Percentiles rank a stretch among this genome's conserved stretches.
These are phyloP conservation scores for Montipora capitata DNA, from an alignment of 92 coral and sea anemone genomes.

Conservation along the genomic window DNA sequence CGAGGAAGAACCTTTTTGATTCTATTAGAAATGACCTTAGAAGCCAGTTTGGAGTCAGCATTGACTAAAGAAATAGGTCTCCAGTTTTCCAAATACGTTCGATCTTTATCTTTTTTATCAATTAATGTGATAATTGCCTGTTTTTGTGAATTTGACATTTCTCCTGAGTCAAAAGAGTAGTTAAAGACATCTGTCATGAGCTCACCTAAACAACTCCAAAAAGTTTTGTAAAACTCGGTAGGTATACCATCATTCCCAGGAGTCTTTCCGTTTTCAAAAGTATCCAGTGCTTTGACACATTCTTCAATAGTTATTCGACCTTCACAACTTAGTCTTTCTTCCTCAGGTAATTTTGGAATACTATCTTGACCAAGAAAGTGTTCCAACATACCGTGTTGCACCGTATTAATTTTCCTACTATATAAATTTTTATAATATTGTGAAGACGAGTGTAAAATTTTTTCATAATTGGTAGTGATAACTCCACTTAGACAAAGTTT, in stretches of 20 bases:
- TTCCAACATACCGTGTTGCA: background rate
- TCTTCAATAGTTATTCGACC: constrained; percentile 18
- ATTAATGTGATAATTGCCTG: constrained; percentile 30
- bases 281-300: constrained; percentile 24
- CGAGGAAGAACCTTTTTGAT: constrained; percentile 8
- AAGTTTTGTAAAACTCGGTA: constrained; percentile 39
- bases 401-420: constrained; percentile 21
- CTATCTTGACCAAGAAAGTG: constrained; percentile 4
- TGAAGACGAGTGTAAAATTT: constrained; percentile 15
- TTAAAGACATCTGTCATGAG: constrained; percentile 28
- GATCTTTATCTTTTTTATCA: constrained; percentile 24
- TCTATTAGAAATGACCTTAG: constrained; percentile 32
- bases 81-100: constrained; percentile 46
- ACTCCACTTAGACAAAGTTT: constrained; percentile 24
- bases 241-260: constrained; percentile 19
- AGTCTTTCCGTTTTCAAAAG: constrained; percentile 13
- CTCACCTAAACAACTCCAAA: constrained; percentile 25
- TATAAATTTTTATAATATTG: constrained; percentile 12
- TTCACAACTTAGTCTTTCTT: constrained; percentile 20
- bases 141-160: constrained; percentile 56
- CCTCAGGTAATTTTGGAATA: constrained; percentile 10
- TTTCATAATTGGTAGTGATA: constrained; percentile 30
- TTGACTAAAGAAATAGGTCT: constrained; percentile 34
- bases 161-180: constrained; percentile 16
- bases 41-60: constrained; percentile 35